Evolutionary conservation across 1,140 invertebrate genomes (phyloP), one percentile per base, ranked within the genome.

Genomic region (Camponotus floridanus): DNA sequence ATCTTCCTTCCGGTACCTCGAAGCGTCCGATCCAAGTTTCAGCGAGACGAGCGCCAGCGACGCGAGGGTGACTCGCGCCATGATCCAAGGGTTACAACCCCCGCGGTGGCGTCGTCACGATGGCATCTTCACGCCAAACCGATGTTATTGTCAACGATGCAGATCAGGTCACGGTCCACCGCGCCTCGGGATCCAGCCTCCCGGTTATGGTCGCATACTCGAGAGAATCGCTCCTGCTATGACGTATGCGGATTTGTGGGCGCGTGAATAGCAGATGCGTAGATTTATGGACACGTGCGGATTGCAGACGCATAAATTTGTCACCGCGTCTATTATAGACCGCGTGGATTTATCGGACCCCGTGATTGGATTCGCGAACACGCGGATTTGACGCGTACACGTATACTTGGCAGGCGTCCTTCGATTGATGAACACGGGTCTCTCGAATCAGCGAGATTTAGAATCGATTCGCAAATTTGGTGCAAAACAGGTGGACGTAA

Each of bases 31-130:
- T 76, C 70, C 65, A 79, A 62, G 70, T 45, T 85, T 65, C 26
- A 65, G 68, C 71, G 88, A 83, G 71, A 79, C 18, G 31, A 64
- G 39, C 61, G 48, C 42, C 71, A 87, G 61, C 85, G 85, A 76
- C 81, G 57, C 45, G 13, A 73, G 62, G 57, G 65, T 33, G 86
- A 59, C 67, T 61, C 36, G 48, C 55, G 68, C 68, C 79, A 83
- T 83, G 67, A 83, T 83, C 68, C 67, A 81, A 59, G 67, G 67
- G 79, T 18, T 62, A 18, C 67, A 33, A 48, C 36, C 67, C 67
- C 55, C 51, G 33, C 26, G 9, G 1, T 18, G 55, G 36, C 61
- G 21, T 31, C 42, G 76, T 83, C 79, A 83, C 79, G 68, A 31
- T 55, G 68, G 36, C 39, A 61, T 26, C 73, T 83, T 13, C 55